Percentiles rank a stretch among this genome's conserved stretches.
These are phyloP conservation scores for Phylloscopus trochiloides DNA, from an alignment of 2,113 vertebrate genomes.

Conservation along the genomic window DNA sequence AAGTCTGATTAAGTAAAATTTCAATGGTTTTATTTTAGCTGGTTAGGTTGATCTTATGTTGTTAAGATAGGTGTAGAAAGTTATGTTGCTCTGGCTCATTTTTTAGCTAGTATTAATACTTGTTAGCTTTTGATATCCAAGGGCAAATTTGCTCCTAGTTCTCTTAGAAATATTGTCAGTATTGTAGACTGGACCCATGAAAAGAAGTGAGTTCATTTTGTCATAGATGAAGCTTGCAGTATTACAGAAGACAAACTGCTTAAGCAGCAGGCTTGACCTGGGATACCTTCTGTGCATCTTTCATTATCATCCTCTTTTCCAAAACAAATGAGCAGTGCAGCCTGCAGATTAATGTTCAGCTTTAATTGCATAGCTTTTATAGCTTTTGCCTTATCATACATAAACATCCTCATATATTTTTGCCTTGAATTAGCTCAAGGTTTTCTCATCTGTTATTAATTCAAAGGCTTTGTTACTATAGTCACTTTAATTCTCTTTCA, in stretches of 20 bases:
- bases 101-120: background rate
- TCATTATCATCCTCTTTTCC: background rate
- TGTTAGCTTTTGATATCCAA: background rate
- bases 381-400: background rate
- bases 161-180: background rate
- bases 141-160: background rate
- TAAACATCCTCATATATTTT: background rate
- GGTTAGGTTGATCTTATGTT: background rate
- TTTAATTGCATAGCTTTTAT: background rate
- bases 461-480: conserved; percentile 35
- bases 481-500: conserved; percentile 38
- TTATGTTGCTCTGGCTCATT: background rate
- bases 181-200: background rate
- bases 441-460: conserved; percentile 26
- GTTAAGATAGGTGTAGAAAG: background rate
- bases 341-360: background rate
- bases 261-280: background rate
- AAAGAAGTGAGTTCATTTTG: background rate
- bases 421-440: background rate
- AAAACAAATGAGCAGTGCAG: background rate
- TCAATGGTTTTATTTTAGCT: background rate
- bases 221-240: background rate
- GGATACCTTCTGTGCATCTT: background rate
- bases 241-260: background rate
- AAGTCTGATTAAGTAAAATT: background rate